Evolutionary conservation across 2,797 vertebrate genomes (phyloP).

Genomic region (Danionella dracula): DNA sequence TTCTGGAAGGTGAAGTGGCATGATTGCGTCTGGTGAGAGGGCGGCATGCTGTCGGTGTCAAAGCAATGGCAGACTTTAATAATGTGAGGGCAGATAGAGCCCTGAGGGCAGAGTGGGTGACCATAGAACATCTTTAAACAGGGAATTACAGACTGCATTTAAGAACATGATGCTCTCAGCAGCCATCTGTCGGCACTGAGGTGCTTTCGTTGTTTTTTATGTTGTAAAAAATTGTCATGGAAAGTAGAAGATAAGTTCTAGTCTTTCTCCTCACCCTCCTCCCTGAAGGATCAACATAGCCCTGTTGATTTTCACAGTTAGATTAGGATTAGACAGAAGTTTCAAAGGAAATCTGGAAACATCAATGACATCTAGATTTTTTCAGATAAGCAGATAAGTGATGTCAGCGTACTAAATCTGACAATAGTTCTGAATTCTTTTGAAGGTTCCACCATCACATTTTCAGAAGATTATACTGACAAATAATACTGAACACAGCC

Average conservation of each 20-base stretch:
- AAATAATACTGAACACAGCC: no score
- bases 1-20: slow-evolving; percentile 54
- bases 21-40: slow-evolving; percentile 62
- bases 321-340: no score
- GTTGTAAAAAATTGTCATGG: slow-evolving; percentile 10
- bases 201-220: slow-evolving; percentile 3
- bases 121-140: slow-evolving; percentile 28
- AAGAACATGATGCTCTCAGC: slow-evolving; percentile 15
- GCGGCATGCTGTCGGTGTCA: slow-evolving; percentile 49
- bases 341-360: no score
- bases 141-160: slow-evolving; percentile 29
- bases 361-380: no score
- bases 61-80: slow-evolving; percentile 47
- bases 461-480: no score
- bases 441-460: no score
- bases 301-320: slow-evolving; percentile 58
- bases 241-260: slow-evolving; percentile 29
- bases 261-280: neutral
- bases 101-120: slow-evolving; percentile 36
- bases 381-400: no score
- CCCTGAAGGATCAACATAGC: slow-evolving; percentile 70
- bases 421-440: no score
- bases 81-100: slow-evolving; percentile 31
- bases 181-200: slow-evolving; percentile 27
- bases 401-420: no score